Evolutionary conservation across 2,113 vertebrate species (phyloP), one percentile per base, ranked within the genome.

Genomic region (Taxidea taxus): DNA sequence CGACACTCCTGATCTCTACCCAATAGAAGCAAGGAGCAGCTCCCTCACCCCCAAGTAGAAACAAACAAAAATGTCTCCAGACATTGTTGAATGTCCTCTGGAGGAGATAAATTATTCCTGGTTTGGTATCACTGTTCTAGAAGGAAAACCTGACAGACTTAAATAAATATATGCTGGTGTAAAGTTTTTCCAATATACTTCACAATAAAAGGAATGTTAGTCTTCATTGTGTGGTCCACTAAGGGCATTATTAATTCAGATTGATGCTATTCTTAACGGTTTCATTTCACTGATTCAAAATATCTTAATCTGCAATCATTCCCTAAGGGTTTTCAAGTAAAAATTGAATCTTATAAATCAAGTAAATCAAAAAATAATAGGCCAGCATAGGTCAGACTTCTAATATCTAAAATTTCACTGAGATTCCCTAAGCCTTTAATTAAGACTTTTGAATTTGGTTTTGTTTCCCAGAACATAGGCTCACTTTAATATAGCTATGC

Each of bases 351-450:
- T 96, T 87, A 83, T 83, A 83, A 96, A 96, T 97, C 84, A 94
- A 77, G 90, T 64, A 94, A 94, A 95, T 90, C 54, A 92, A 93
- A 80, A 96, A 91, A 93, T 86, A 96, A 97, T 83, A 94, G 91
- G 51, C 37, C n/a, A 92, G 49, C 47, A 62, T 23, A 95, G 66
- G 91, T 90, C 95, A 97, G 15, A 78, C 39, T 89, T 91, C 31
- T 96, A 86, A 87, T 87, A 84, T 62, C 47, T 90, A 96, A 96
- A 93, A 83, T 96, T 93, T 96, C 62, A 87, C 37, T 96, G 42
- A 70, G n/a, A 10, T 94, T 92, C 21, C 60, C 75, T 87, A 44
- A 0, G 0, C 44, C 93, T 93, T 93, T 94, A 97, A 95, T 97
- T 96, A 87, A 91, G 80, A 87, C 31, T 70, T 96, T 87, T 84